Percentiles rank a stretch among this genome's conserved stretches.
Evolutionary conservation across 2,888 invertebrate species (phyloP).

Genomic region (Himalopsyche kuldschensis): DNA sequence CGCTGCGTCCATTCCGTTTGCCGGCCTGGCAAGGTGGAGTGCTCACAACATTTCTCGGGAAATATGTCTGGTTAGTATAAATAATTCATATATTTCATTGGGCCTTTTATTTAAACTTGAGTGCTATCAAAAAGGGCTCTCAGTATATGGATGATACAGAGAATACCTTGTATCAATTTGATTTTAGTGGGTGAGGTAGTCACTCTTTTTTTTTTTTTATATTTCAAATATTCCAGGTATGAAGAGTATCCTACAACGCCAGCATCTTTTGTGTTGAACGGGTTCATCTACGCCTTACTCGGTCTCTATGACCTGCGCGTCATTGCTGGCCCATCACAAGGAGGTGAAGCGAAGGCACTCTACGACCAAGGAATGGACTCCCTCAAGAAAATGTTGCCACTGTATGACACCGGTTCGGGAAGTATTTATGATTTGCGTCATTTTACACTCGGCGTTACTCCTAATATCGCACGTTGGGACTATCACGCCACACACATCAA

Average conservation of each 20-base stretch:
- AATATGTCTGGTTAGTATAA: slow-evolving; percentile 82
- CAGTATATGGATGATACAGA: too few relatives aligned
- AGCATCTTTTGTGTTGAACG: slow-evolving; percentile 93
- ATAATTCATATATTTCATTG: too few relatives aligned
- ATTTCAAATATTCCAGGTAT: slow-evolving; percentile 66
- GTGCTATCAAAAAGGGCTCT: too few relatives aligned
- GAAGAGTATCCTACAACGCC: slow-evolving; percentile 98
- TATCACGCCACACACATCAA: slow-evolving; percentile 98
- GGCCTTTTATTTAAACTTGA: too few relatives aligned
- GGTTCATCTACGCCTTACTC: slow-evolving; percentile 95
- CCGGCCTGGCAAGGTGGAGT: slow-evolving; percentile 79
- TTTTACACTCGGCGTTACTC: slow-evolving; percentile 83
- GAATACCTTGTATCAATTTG: too few relatives aligned
- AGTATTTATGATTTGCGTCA: slow-evolving; percentile 96
- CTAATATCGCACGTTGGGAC: slow-evolving; percentile 97
- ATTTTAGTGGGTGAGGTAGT: too few relatives aligned
- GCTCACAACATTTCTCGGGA: slow-evolving; percentile 80
- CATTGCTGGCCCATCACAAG: slow-evolving; percentile 70
- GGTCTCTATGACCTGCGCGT: slow-evolving; percentile 94
- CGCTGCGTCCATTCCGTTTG: slow-evolving; percentile 76
- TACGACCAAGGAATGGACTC: slow-evolving; percentile 86
- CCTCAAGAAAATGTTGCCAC: slow-evolving; percentile 80
- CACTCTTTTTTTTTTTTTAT: too few relatives aligned
- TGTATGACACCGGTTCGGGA: slow-evolving; percentile 95
- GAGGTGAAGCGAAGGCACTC: slow-evolving; percentile 72